phyloP scores from a whole-genome alignment of 2,113 vertebrate genomes.

The Dasyurus viverrinus region DNA sequence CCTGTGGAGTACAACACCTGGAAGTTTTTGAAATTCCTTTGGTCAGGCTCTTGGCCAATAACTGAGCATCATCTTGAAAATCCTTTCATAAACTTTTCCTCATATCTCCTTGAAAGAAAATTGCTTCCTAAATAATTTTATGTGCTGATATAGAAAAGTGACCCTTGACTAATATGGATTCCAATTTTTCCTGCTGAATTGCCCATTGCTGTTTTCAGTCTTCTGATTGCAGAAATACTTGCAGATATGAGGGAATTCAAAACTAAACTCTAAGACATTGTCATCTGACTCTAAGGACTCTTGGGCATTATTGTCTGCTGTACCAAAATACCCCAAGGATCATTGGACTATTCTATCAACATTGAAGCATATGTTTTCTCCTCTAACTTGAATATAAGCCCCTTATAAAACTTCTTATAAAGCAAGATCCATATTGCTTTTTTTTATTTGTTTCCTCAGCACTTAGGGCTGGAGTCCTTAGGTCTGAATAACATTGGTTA shows the following conservation, averaged over 20 bases:
- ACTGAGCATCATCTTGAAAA: slow-evolving; percentile 52
- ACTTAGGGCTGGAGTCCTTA: not conserved
- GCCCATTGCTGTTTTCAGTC: not conserved
- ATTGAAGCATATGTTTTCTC: not conserved
- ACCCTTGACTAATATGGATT: not conserved
- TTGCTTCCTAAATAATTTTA: not conserved
- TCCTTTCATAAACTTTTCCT: slow-evolving; percentile 44
- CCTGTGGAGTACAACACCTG: slow-evolving; percentile 61
- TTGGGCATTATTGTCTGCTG: not conserved
- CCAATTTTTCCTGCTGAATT: not conserved
- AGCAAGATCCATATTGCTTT: not conserved
- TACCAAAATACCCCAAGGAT: not conserved
- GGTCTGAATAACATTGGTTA: not conserved
- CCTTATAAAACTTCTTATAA: not conserved
- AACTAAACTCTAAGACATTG: not conserved
- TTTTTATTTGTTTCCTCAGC: not conserved
- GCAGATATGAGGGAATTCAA: not conserved
- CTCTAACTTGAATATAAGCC: not conserved
- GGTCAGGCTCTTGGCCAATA: slow-evolving; percentile 42
- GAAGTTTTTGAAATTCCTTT: slow-evolving; percentile 58
- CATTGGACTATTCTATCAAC: not conserved
- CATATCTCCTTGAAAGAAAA: not conserved
- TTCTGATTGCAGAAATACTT: not conserved
- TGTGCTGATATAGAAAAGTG: not conserved
- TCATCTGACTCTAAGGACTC: not conserved